These are phyloP conservation scores for Strigops habroptila DNA, from an alignment of 2,113 vertebrate genomes.

Conservation along the genomic window DNA sequence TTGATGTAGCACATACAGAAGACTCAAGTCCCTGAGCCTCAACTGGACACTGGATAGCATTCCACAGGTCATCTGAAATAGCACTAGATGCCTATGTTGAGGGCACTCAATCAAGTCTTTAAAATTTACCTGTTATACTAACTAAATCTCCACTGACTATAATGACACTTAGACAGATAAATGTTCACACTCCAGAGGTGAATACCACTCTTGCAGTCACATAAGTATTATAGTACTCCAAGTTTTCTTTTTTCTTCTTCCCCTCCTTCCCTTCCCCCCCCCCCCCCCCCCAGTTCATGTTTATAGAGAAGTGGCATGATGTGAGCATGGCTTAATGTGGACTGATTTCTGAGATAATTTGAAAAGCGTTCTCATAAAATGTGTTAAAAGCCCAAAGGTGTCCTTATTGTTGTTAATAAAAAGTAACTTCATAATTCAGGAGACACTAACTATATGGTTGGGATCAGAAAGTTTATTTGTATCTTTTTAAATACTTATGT, in stretches of 20 bases:
- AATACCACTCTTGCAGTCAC: neutral
- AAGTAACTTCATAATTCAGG: neutral
- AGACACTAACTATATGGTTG: neutral
- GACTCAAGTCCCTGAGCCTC: neutral
- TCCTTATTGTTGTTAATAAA: neutral
- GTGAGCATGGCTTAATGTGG: neutral
- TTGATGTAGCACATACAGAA: neutral
- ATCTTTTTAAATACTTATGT: neutral
- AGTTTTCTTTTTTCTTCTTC: neutral
- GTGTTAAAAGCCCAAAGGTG: neutral
- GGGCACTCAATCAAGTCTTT: neutral
- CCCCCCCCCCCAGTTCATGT: accelerated
- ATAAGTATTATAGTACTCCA: neutral
- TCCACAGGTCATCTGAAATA: neutral
- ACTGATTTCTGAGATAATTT: neutral
- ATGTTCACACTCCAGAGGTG: neutral
- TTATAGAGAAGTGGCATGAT: neutral
- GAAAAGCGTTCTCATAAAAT: neutral
- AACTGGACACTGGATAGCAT: neutral
- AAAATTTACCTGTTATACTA: neutral
- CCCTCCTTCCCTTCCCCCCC: neutral
- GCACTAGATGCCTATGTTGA: neutral
- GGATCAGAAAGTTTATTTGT: neutral
- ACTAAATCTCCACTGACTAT: neutral
- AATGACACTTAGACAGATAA: neutral